These are phyloP conservation scores for Anomalospiza imberbis DNA, from an alignment of 2,797 vertebrate genomes.

Conservation along the genomic window DNA sequence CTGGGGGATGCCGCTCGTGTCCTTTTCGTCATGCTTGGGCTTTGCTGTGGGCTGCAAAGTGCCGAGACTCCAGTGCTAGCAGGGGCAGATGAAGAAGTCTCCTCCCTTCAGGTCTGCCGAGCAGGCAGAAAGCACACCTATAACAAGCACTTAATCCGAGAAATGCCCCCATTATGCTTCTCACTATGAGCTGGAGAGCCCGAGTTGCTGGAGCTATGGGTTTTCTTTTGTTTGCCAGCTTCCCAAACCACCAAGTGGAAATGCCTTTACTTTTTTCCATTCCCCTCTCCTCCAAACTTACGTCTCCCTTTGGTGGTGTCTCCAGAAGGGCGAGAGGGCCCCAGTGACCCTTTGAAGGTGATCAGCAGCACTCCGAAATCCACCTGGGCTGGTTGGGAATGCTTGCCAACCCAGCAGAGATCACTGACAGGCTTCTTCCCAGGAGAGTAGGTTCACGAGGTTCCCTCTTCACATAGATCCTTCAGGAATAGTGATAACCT, in stretches of 20 bases:
- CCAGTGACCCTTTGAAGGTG: not conserved
- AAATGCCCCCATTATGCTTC: not conserved
- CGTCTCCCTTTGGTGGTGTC: accelerated
- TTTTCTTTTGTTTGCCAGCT: not conserved
- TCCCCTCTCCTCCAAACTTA: too few relatives aligned
- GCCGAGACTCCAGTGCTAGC: not conserved
- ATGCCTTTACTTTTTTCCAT: not conserved
- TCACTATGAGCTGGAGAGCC: not conserved
- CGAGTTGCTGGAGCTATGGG: not conserved
- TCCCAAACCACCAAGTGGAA: not conserved
- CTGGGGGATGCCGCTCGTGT: not conserved
- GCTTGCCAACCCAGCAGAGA: not conserved
- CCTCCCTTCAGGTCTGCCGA: not conserved
- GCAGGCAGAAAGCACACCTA: not conserved
- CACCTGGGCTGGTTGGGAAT: accelerated
- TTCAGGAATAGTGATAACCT: not conserved
- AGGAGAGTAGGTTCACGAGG: not conserved
- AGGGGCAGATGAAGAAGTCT: not conserved
- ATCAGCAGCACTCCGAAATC: not conserved
- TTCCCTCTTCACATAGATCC: not conserved
- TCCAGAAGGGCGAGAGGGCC: not conserved
- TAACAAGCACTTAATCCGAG: not conserved
- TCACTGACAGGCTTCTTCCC: not conserved
- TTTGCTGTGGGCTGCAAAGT: not conserved
- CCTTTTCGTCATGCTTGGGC: not conserved